Evolutionary conservation across 1,140 invertebrate species (phyloP).

Genomic region (Zaprionus capensis): DNA sequence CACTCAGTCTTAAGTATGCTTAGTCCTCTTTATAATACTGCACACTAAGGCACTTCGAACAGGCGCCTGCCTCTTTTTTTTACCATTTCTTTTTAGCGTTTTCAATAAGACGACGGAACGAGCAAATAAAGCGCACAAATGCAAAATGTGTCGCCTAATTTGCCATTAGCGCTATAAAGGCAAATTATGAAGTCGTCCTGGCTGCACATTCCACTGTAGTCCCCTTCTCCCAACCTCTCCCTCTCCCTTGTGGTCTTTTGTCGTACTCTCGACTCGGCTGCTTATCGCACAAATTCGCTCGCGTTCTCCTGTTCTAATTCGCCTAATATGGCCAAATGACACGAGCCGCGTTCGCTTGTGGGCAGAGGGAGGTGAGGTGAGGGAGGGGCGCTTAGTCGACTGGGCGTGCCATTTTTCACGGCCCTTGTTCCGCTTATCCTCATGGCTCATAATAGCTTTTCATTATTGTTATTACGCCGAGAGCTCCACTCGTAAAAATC

Average conservation of each 20-base stretch:
- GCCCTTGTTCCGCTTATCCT: slow-evolving; percentile 66
- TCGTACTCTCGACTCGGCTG: background rate
- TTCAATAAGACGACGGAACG: slow-evolving; percentile 45
- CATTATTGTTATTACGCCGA: slow-evolving; percentile 83
- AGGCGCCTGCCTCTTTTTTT: background rate
- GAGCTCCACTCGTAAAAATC: slow-evolving; percentile 76
- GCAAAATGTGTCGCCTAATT: slow-evolving; percentile 73
- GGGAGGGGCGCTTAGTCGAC: slow-evolving; percentile 31
- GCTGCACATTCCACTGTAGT: slow-evolving; percentile 2
- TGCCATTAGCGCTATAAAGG: slow-evolving; percentile 79
- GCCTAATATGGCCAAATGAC: slow-evolving; percentile 80
- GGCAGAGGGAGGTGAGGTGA: background rate
- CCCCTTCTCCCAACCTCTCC: background rate
- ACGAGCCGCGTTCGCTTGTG: slow-evolving; percentile 50
- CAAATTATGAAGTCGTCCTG: slow-evolving; percentile 66
- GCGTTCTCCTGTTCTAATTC: slow-evolving; percentile 61
- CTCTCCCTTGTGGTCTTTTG: background rate
- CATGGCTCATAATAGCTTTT: slow-evolving; percentile 82
- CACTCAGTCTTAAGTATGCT: slow-evolving; percentile 1
- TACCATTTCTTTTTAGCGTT: slow-evolving; percentile 19
- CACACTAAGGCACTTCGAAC: background rate
- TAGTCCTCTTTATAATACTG: background rate
- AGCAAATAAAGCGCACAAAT: slow-evolving; percentile 24
- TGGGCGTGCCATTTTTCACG: slow-evolving; percentile 69
- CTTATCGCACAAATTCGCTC: slow-evolving; percentile 17